These are phyloP conservation scores for Sisor rabdophorus DNA, from an alignment of 2,113 vertebrate genomes.

Conservation along the genomic window DNA sequence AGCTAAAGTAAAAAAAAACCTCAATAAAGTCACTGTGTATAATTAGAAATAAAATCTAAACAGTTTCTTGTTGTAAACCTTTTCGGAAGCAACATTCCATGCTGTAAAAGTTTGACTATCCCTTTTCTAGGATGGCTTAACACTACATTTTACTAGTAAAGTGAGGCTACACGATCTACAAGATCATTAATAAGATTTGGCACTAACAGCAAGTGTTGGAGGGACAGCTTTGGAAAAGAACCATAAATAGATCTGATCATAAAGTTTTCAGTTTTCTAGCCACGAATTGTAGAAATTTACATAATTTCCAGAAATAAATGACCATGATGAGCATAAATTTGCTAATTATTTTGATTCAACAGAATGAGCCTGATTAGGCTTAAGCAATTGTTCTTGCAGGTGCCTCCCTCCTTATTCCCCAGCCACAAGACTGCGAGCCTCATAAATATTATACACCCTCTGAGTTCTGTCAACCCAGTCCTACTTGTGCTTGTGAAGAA, in stretches of 20 bases:
- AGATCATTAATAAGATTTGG: too few species aligned
- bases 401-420: background rate
- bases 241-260: too few species aligned
- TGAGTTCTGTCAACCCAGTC: constrained; percentile 26
- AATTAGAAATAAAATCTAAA: constrained; percentile 27
- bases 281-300: background rate
- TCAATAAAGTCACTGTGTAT: too few species aligned
- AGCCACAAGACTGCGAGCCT: background rate
- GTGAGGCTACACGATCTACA: too few species aligned
- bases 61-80: background rate
- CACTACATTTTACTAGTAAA: too few species aligned
- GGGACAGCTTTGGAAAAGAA: too few species aligned
- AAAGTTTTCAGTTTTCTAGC: too few species aligned
- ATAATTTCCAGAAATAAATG: background rate
- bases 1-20: too few species aligned
- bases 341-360: background rate
- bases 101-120: too few species aligned
- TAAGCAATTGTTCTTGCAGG: background rate
- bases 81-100: background rate
- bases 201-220: too few species aligned
- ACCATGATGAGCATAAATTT: background rate
- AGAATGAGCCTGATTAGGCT: background rate
- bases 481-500: constrained; percentile 30
- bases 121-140: too few species aligned
- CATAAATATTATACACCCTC: constrained; percentile 14